Conservation (phyloP, 2,113 vertebrate species). For the Xenopus laevis region DNA sequence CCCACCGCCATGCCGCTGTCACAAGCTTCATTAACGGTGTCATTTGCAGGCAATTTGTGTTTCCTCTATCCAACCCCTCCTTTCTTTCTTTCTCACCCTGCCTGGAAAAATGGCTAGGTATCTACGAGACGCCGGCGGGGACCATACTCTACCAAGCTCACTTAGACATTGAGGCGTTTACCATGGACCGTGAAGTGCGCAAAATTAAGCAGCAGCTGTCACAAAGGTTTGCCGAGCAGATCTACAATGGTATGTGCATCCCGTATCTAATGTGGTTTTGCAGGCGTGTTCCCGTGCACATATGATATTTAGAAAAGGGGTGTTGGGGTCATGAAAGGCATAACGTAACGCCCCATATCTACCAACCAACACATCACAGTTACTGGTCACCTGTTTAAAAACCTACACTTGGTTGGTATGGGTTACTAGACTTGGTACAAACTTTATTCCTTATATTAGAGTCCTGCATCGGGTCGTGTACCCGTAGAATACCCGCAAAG, state of each 20-base stretch:
- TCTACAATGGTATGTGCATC: constrained; percentile 82
- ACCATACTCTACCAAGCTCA: constrained; percentile 87
- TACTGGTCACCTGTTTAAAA: no score
- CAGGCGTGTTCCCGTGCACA: no score
- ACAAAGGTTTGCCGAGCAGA: constrained; percentile 81
- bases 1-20: constrained; percentile 68
- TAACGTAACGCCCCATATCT: no score
- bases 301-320: no score
- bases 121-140: constrained; percentile 96
- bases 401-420: no score
- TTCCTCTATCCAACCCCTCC: constrained; percentile 62
- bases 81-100: constrained; percentile 53
- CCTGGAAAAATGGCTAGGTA: constrained; percentile 76
- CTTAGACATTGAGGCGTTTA: constrained; percentile 92
- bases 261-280: no score
- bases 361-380: no score
- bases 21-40: constrained; percentile 75
- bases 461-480: no score
- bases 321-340: no score
- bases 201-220: constrained; percentile 88
- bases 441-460: no score
- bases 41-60: constrained; percentile 77
- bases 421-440: no score
- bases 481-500: no score
- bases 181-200: constrained; percentile 93